Percentiles rank a stretch among this genome's conserved stretches.
Evolutionary conservation across 2,797 vertebrate species (phyloP).

Genomic region (Myripristis murdjan): DNA sequence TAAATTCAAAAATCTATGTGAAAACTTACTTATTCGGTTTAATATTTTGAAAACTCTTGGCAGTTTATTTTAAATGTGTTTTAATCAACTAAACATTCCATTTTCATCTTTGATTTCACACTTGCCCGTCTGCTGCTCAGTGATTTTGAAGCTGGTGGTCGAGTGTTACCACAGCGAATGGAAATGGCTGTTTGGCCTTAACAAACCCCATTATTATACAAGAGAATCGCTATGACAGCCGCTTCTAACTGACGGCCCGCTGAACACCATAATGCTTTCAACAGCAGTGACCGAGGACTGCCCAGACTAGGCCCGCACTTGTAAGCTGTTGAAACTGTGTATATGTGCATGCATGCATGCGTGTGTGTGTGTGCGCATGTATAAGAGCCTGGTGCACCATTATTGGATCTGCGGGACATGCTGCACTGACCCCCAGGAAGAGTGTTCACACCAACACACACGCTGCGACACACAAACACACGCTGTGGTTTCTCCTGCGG

Average conservation of each 20-base stretch:
- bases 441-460: slow-evolving; percentile 58
- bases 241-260: slow-evolving; percentile 53
- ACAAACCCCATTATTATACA: slow-evolving; percentile 66
- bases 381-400: slow-evolving; percentile 32
- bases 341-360: slow-evolving; percentile 14
- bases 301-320: slow-evolving; percentile 16
- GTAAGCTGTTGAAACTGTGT: slow-evolving; percentile 56
- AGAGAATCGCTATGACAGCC: slow-evolving; percentile 61
- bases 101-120: slow-evolving; percentile 51
- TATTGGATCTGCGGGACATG: slow-evolving; percentile 64
- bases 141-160: slow-evolving; percentile 36
- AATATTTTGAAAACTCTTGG: too few relatives aligned
- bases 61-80: too few relatives aligned
- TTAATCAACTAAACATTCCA: too few relatives aligned
- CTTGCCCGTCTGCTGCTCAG: slow-evolving; percentile 38
- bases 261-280: slow-evolving; percentile 60
- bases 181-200: slow-evolving; percentile 54
- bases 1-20: too few relatives aligned
- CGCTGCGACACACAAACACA: slow-evolving; percentile 67
- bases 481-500: slow-evolving; percentile 78
- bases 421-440: slow-evolving; percentile 62
- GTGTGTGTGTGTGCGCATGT: background rate
- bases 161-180: slow-evolving; percentile 45
- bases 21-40: too few relatives aligned
- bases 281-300: slow-evolving; percentile 47